Evolutionary conservation across 2,888 invertebrate species (phyloP).

Genomic region (Drosophila maculinotata): DNA sequence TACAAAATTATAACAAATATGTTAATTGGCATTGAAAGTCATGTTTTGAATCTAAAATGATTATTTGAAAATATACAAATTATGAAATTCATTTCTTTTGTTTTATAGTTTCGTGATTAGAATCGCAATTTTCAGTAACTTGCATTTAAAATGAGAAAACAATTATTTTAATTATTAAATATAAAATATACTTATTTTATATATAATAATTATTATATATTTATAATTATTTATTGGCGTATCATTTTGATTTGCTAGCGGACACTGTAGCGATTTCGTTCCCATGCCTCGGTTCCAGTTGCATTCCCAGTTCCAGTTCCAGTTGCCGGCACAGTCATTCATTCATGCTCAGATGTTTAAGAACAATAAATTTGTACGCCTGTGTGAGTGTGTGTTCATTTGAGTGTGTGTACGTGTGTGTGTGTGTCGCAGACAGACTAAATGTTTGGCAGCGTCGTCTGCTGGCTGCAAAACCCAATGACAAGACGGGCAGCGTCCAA

Average conservation of each 20-base stretch:
- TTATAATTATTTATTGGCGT: no score
- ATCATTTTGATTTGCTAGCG: neutral
- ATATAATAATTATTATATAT: no score
- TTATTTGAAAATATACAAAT: no score
- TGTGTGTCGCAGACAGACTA: slow-evolving; percentile 43
- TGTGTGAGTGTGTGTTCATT: slow-evolving; percentile 16
- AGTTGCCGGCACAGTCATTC: slow-evolving; percentile 52
- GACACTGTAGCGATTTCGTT: neutral
- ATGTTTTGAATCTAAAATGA: no score
- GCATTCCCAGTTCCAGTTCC: slow-evolving; percentile 31
- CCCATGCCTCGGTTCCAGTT: slow-evolving; percentile 1
- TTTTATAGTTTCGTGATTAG: no score
- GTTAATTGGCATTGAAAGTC: no score
- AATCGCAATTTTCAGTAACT: no score
- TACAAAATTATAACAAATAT: no score
- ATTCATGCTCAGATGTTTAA: slow-evolving; percentile 69
- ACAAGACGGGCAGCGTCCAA: slow-evolving; percentile 60
- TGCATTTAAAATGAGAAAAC: no score
- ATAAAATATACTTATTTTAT: no score
- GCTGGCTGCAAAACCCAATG: slow-evolving; percentile 45
- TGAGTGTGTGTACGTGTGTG: slow-evolving; percentile 1
- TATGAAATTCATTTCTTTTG: no score
- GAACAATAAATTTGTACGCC: slow-evolving; percentile 67
- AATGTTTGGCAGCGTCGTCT: slow-evolving; percentile 64
- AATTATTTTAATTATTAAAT: no score